A percentile compares a stretch with the other conserved stretches of the same genome.
Evolutionary conservation across 2,797 vertebrate genomes (phyloP).

Genomic region (Enteromius treurensis): DNA sequence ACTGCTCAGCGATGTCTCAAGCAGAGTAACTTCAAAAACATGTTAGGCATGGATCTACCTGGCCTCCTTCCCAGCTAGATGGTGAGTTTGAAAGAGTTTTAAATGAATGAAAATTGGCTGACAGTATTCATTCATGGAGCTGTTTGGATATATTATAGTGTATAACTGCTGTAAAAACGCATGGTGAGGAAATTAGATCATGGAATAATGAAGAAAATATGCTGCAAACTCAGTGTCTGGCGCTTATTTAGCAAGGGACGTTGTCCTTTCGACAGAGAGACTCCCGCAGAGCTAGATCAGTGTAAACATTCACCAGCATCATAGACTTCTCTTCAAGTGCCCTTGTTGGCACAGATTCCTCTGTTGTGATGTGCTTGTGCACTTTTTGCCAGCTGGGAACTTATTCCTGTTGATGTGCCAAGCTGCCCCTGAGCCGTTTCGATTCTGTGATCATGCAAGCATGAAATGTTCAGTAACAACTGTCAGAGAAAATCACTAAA

Average conservation of each 20-base stretch:
- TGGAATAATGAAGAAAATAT: constrained; percentile 13
- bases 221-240: background rate
- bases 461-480: constrained; percentile 45
- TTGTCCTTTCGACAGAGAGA: constrained; percentile 41
- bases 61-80: constrained; percentile 56
- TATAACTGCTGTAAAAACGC: background rate
- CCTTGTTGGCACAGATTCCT: constrained; percentile 20
- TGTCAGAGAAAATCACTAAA: constrained; percentile 59
- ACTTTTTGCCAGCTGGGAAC: constrained; percentile 20
- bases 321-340: constrained; percentile 41
- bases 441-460: constrained; percentile 49
- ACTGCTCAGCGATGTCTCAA: constrained; percentile 63
- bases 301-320: constrained; percentile 66
- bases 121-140: constrained; percentile 4
- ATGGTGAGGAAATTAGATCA: constrained; percentile 19
- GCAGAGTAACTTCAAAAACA: constrained; percentile 59
- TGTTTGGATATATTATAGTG: background rate
- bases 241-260: constrained; percentile 27
- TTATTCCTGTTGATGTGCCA: constrained; percentile 16
- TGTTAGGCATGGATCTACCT: constrained; percentile 64
- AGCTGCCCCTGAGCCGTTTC: constrained; percentile 20
- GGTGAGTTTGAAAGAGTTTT: constrained; percentile 67
- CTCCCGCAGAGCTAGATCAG: constrained; percentile 66
- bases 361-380: constrained; percentile 12
- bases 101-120: constrained; percentile 4